phyloP scores from a whole-genome alignment of 2,888 invertebrate genomes.

The Agrotis puta region DNA sequence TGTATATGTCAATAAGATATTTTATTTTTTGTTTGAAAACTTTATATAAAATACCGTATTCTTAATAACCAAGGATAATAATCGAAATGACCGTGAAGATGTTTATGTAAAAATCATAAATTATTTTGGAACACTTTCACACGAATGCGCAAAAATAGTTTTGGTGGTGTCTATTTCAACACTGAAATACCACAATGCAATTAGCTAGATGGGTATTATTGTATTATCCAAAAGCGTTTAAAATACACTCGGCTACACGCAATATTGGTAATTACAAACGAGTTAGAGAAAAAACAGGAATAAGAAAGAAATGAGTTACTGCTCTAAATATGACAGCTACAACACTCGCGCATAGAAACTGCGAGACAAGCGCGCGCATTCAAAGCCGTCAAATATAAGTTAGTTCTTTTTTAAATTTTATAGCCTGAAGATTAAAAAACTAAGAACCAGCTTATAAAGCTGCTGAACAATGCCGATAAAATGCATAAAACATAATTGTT shows the following conservation, averaged over 20 bases:
- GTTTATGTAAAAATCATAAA: neutral
- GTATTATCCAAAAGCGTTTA: slow-evolving; percentile 21
- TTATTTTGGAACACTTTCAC: slow-evolving; percentile 29
- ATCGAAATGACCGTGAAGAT: slow-evolving; percentile 1
- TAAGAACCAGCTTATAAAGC: neutral
- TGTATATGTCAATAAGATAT: neutral
- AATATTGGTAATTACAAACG: slow-evolving; percentile 23
- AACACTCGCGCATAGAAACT: slow-evolving; percentile 12
- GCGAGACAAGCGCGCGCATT: slow-evolving; percentile 31
- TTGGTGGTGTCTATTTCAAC: slow-evolving; percentile 21
- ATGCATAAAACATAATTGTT: slow-evolving; percentile 28
- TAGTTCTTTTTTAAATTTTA: slow-evolving; percentile 3
- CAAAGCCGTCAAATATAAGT: slow-evolving; percentile 1
- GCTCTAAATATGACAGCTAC: slow-evolving; percentile 28
- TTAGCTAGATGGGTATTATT: slow-evolving; percentile 1
- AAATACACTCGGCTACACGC: slow-evolving; percentile 16
- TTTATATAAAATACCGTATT: neutral
- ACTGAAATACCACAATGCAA: slow-evolving; percentile 10
- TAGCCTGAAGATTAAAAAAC: slow-evolving; percentile 9
- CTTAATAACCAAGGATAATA: neutral
- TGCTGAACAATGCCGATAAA: slow-evolving; percentile 12
- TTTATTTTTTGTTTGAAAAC: neutral
- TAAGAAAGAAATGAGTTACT: slow-evolving; percentile 9
- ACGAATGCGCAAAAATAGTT: slow-evolving; percentile 28
- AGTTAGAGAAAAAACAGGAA: slow-evolving; percentile 1